Base-by-base conservation (phyloP, 2,113 vertebrate genomes). In the Ardeotis arabs region DNA sequence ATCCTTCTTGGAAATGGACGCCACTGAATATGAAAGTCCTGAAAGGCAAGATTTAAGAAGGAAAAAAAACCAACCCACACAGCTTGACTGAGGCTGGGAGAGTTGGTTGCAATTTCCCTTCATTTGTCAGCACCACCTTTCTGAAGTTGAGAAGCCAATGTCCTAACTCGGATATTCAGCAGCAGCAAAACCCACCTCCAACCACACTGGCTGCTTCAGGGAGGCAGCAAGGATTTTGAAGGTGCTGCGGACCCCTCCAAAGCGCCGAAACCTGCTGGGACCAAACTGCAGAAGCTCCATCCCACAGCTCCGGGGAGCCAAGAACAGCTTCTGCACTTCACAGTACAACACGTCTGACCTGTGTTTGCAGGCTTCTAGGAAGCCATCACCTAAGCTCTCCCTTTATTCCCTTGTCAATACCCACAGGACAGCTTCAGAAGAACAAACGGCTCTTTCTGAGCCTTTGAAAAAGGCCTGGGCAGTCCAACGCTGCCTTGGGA, bases 1-100 rank as follows among this genome's bases (percentile, higher is more conserved):
- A 92, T 86, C 72, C 63, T 55, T 94, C 83, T 93, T 87, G 21
- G 87, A 91, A 96, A 93, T 33, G 41, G 82, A 53, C 78, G 79
- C 59, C 7, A 18, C 58, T 79, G 84, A 90, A 73, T 66, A 83
- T n/a, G 63, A 66, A 92, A 47, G 60, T 33, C 52, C 52, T 68
- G 55, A 82, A 89, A 93, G 41, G 62, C 45, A 44, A 53, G 39
- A 10, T 44, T 44, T 12, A 16, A 79, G 35, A 35, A 35, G 35
- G 35, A 31, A 8, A 12, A 56, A 72, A 50, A 59, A 24, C 13
- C 52, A 81, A 44, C 19, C 81, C 52, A 44, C 41, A 44, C 14
- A 53, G 64, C 35, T 45, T 50, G n/a, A 41, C n/a, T n/a, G 87
- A 60, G 35, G 16, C 33, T 66, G 41, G 19, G 50, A 77, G 47